Evolutionary conservation across 2,113 vertebrate genomes (phyloP).

Genomic region (Percina caprodes): DNA sequence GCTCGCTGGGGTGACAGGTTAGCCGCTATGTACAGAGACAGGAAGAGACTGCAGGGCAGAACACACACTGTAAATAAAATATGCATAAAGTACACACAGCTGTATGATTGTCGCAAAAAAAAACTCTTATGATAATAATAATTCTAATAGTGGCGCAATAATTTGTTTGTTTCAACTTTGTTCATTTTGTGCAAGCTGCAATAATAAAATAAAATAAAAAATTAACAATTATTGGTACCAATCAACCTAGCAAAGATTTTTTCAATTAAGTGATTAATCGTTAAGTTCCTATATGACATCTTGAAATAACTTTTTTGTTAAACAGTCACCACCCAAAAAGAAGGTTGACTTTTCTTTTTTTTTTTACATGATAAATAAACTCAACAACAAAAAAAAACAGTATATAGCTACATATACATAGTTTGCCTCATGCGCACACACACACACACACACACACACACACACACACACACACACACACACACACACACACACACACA

Average conservation of each 20-base stretch:
- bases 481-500: background rate
- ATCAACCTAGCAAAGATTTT: background rate
- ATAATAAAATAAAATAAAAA: background rate
- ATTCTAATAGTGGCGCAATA: background rate
- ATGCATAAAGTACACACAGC: background rate
- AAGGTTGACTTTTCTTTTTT: too few species aligned
- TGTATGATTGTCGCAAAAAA: background rate
- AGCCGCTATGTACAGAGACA: constrained; percentile 18
- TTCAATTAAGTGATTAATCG: background rate
- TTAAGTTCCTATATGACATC: background rate
- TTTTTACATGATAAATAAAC: background rate
- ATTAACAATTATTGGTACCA: background rate
- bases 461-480: constrained; percentile 5
- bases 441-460: too few species aligned
- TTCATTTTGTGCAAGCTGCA: background rate
- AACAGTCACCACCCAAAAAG: too few species aligned
- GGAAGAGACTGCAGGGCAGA: constrained; percentile 4
- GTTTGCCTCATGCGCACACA: too few species aligned
- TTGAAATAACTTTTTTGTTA: background rate
- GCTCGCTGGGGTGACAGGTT: constrained; percentile 31
- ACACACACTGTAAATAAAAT: background rate
- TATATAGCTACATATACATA: background rate
- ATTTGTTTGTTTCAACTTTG: background rate
- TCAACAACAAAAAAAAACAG: background rate
- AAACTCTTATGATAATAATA: background rate